Conservation (phyloP, 1,140 invertebrate species). For the Steinernema feltiae region DNA sequence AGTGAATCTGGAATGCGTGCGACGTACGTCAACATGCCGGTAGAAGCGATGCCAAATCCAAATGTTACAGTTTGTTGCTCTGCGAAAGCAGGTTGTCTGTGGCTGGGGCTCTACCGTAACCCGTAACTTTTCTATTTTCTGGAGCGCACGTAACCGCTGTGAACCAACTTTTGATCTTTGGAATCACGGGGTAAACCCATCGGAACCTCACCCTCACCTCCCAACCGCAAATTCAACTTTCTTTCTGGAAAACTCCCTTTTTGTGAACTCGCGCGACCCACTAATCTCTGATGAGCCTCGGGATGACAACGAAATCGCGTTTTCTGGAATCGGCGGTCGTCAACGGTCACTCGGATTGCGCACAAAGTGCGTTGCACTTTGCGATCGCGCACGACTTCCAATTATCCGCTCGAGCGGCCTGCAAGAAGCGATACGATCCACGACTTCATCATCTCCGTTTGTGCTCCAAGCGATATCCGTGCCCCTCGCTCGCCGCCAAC, state of each 20-base stretch:
- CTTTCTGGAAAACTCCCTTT: too few species aligned
- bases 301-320: too few species aligned
- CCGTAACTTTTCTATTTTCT: too few species aligned
- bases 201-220: too few species aligned
- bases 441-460: neutral
- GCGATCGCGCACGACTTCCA: neutral
- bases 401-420: neutral
- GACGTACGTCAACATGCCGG: neutral
- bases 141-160: too few species aligned
- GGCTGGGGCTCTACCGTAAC: too few species aligned
- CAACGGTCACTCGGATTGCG: neutral
- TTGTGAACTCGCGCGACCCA: neutral
- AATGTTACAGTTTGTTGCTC: too few species aligned
- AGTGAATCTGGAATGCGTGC: neutral
- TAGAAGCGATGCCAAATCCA: neutral
- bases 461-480: neutral
- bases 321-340: neutral
- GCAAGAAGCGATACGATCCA: neutral
- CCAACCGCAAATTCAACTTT: neutral
- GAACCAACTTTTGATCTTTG: too few species aligned
- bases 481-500: neutral
- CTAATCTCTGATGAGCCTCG: neutral
- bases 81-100: too few species aligned
- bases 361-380: constrained; percentile 1
- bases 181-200: too few species aligned